A percentile compares a stretch with the other conserved stretches of the same genome.
Conservation (phyloP, 2,797 vertebrate species). For the Vultur gryphus region DNA sequence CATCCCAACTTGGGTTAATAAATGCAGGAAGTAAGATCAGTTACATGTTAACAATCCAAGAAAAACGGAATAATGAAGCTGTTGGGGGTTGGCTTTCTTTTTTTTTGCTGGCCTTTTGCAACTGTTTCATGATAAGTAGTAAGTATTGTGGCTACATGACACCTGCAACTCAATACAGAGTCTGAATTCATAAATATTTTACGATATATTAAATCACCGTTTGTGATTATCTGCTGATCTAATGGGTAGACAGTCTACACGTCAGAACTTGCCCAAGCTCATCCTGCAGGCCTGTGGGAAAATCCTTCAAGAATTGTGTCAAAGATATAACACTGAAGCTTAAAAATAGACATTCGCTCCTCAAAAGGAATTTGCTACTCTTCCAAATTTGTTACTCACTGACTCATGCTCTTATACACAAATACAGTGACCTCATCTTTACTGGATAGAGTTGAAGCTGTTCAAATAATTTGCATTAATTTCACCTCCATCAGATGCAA, state of each 20-base stretch:
- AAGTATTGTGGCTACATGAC: neutral
- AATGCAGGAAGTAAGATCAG: neutral
- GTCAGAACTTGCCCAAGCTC: neutral
- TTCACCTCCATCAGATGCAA: neutral
- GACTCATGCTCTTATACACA: neutral
- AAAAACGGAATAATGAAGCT: neutral
- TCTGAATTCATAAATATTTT: neutral
- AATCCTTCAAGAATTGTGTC: neutral
- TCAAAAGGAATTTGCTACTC: neutral
- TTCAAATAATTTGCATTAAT: neutral
- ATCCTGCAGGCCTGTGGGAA: neutral
- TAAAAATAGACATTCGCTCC: slow-evolving; percentile 34
- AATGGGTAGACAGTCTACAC: neutral
- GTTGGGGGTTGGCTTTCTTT: neutral
- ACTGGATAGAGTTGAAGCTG: neutral
- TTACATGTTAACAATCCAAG: neutral
- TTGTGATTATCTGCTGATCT: neutral
- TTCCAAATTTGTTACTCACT: neutral
- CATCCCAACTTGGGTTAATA: neutral
- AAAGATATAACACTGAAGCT: neutral
- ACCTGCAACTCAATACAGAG: neutral
- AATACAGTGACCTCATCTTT: slow-evolving; percentile 20
- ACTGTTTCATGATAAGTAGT: neutral
- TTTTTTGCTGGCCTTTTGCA: neutral
- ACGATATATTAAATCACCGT: neutral